Percentiles rank a stretch among this genome's conserved stretches.
Conservation (phyloP, 2,888 invertebrate genomes). For the Theretra japonica region DNA sequence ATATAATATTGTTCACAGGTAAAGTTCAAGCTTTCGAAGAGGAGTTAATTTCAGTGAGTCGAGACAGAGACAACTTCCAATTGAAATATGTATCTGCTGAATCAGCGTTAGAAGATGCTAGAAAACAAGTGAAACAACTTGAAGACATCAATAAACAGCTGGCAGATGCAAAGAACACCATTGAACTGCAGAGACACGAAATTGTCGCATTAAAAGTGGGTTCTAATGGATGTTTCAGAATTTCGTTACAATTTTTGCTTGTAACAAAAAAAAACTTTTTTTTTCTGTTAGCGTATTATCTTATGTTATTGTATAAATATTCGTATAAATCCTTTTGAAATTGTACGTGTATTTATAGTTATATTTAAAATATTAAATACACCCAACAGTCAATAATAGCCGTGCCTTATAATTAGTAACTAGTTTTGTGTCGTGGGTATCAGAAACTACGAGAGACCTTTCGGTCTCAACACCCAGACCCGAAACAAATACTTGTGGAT, state of each 20-base stretch:
- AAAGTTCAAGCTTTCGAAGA: conserved; percentile 79
- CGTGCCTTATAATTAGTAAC: no score
- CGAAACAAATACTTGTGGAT: no score
- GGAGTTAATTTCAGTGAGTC: conserved; percentile 73
- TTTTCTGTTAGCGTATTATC: no score
- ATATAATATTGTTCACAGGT: conserved; percentile 51
- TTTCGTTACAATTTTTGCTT: not conserved
- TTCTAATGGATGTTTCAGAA: conserved; percentile 19
- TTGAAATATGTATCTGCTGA: conserved; percentile 78
- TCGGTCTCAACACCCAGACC: no score
- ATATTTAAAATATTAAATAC: no score
- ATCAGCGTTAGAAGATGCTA: conserved; percentile 82
- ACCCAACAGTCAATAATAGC: no score
- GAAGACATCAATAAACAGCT: conserved; percentile 80
- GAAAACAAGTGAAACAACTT: conserved; percentile 82
- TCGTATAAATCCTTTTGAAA: no score
- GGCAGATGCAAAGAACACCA: conserved; percentile 69
- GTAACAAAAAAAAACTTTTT: no score
- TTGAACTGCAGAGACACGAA: conserved; percentile 77
- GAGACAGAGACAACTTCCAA: conserved; percentile 77
- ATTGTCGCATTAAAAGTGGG: conserved; percentile 72
- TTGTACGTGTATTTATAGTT: no score
- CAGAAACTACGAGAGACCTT: no score
- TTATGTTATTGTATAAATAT: no score
- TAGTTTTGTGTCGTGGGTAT: no score